Evolutionary conservation across 2,797 vertebrate species (phyloP).

Genomic region (Benthosema pterotum): DNA sequence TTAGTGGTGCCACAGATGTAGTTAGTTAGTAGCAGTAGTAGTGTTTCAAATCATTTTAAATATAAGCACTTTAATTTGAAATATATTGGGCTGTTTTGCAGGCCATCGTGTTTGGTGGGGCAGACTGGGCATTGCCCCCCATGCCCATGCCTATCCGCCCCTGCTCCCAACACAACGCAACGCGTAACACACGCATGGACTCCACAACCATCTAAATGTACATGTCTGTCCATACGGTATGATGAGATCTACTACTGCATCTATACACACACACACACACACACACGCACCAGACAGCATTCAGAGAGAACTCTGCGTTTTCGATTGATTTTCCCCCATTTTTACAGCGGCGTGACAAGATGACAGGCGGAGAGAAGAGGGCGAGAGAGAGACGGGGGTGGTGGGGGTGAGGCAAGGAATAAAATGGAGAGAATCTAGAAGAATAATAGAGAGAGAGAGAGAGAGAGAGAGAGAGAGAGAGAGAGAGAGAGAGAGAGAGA

Average conservation of each 20-base stretch:
- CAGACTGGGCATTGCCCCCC: too few species aligned
- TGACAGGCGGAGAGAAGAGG: conserved; percentile 40
- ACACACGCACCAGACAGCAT: conserved; percentile 43
- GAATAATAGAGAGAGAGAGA: conserved; percentile 13
- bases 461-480: conserved; percentile 53
- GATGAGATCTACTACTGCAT: conserved; percentile 4
- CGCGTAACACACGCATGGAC: conserved; percentile 1
- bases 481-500: conserved; percentile 70
- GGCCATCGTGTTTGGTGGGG: too few species aligned
- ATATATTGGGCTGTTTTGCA: too few species aligned
- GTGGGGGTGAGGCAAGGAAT: too few species aligned
- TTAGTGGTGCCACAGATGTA: too few species aligned
- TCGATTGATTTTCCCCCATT: conserved; percentile 72
- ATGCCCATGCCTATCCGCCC: too few species aligned
- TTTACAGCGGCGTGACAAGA: conserved; percentile 61
- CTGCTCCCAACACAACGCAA: conserved; percentile 8
- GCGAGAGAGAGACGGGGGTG: conserved; percentile 21
- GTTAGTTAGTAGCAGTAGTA: too few species aligned
- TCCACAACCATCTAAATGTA: too few species aligned
- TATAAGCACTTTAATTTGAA: too few species aligned
- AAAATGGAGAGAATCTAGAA: too few species aligned
- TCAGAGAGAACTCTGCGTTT: conserved; percentile 60
- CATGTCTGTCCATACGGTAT: too few species aligned
- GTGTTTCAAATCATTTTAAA: too few species aligned
- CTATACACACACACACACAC: conserved; percentile 7